Conservation (phyloP, 2,888 invertebrate genomes). For the Megaustenia siamemsis region DNA sequence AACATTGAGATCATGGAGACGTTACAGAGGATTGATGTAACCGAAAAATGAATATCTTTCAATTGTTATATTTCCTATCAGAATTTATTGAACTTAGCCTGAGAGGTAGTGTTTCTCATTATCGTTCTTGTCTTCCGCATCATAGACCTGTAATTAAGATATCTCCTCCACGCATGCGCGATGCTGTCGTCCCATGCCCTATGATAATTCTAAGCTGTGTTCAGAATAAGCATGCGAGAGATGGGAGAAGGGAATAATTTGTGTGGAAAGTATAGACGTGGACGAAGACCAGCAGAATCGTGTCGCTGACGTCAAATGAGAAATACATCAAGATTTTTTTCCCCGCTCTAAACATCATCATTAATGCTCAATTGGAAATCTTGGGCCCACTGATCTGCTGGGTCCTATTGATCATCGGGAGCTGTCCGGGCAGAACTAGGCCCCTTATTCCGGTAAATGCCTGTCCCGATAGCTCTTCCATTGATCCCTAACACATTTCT, state of each 20-base stretch:
- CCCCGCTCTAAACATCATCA: constrained; percentile 4
- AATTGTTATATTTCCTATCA: too few relatives aligned
- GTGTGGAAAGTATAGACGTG: not conserved
- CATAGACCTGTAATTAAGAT: too few relatives aligned
- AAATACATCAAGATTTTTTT: not conserved
- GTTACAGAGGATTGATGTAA: too few relatives aligned
- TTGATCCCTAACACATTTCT: constrained; percentile 26
- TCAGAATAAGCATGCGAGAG: not conserved
- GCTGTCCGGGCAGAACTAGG: constrained; percentile 7
- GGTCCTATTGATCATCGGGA: constrained; percentile 13
- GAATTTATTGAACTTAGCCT: too few relatives aligned
- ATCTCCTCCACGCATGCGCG: too few relatives aligned
- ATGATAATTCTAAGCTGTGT: not conserved
- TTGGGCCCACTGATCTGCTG: not conserved
- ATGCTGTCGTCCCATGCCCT: too few relatives aligned
- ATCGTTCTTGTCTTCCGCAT: too few relatives aligned
- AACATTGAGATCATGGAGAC: too few relatives aligned
- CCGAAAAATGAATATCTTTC: too few relatives aligned
- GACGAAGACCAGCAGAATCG: not conserved
- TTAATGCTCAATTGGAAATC: constrained; percentile 9
- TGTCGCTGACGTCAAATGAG: not conserved
- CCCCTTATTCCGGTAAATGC: constrained; percentile 15
- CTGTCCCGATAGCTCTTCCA: not conserved
- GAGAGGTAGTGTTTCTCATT: too few relatives aligned
- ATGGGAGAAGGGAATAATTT: not conserved